Evolutionary conservation across 2,888 invertebrate species (phyloP), one percentile per base, ranked within the genome.

Genomic region (Sminthurinus aureus): DNA sequence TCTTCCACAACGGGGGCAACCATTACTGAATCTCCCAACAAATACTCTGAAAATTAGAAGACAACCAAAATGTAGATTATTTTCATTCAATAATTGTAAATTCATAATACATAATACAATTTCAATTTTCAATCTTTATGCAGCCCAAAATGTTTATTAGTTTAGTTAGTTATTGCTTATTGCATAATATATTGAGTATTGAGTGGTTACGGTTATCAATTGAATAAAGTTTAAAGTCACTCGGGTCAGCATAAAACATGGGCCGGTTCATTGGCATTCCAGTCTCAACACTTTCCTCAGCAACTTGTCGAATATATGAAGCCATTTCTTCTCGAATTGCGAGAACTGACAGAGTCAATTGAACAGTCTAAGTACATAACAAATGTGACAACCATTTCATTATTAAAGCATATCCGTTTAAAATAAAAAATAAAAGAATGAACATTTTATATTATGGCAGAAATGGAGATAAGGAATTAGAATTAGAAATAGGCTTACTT

Each of bases 201-300:
- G 6, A 15, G 6, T 11, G 24, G 24, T 71, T 71, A 91, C 91
- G 90, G 84, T 91, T 90, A 83, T 91, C 91, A 84, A 91, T 90
- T 20, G 89, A 89, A 64, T 91, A 90, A 0, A 95, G 94, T 20
- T 91, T 91, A 26, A 90, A 89, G 89, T 96, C 94, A 0, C 89
- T 90, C 0, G 96, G 95, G 88, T 93, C 94, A 0, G 94, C 89
- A 96, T 96, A 96, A 96, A 96, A 97, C 66, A 96, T 92, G 0
- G 96, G 96, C 0, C 94, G 92, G 90, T 95, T 95, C 15, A 96
- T 93, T 0, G 95, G 96, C 0, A 92, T 91, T 15, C 95, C 95
- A 0, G 92, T 91, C 0, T 89, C 87, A 0, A 93, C 92, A 0
- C 94, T 92, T 8, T 91, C 90, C 79, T 92, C 89, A 0, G 93